These are phyloP conservation scores for Kryphioiulus occultus DNA, from an alignment of 2,888 invertebrate species.

Conservation along the genomic window DNA sequence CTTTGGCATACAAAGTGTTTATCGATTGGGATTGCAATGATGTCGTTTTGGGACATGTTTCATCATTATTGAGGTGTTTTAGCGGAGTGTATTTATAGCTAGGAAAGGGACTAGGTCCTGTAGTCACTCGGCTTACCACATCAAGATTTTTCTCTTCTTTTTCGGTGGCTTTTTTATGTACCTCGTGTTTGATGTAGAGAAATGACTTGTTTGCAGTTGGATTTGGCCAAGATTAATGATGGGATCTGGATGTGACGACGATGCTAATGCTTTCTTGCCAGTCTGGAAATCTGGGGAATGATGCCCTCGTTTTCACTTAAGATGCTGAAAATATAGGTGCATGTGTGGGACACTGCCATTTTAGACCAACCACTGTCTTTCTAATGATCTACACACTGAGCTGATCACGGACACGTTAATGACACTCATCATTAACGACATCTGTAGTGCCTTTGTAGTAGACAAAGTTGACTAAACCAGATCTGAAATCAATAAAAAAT, in stretches of 20 bases:
- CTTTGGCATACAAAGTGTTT: conserved; percentile 31
- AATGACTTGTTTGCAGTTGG: conserved; percentile 29
- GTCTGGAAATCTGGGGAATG: not conserved
- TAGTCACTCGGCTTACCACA: not conserved
- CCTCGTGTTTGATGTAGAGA: conserved; percentile 42
- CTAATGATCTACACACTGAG: too few species aligned
- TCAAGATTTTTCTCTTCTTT: not conserved
- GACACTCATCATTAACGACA: too few species aligned
- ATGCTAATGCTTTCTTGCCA: conserved; percentile 17
- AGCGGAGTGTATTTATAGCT: not conserved
- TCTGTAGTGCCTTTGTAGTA: too few species aligned
- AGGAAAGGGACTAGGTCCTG: not conserved
- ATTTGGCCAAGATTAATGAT: conserved; percentile 44
- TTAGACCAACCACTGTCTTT: too few species aligned
- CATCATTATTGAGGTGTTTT: conserved; percentile 9
- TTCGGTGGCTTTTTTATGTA: not conserved
- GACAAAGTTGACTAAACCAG: too few species aligned
- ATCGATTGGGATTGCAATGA: not conserved
- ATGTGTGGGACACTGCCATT: not conserved
- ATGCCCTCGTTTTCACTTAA: not conserved
- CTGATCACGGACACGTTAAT: too few species aligned
- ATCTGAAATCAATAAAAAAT: too few species aligned
- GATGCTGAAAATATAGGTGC: not conserved
- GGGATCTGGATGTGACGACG: conserved; percentile 42
- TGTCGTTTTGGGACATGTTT: not conserved